phyloP scores from a whole-genome alignment of 2,797 vertebrate species.

The Hypotaenidia okinawae region DNA sequence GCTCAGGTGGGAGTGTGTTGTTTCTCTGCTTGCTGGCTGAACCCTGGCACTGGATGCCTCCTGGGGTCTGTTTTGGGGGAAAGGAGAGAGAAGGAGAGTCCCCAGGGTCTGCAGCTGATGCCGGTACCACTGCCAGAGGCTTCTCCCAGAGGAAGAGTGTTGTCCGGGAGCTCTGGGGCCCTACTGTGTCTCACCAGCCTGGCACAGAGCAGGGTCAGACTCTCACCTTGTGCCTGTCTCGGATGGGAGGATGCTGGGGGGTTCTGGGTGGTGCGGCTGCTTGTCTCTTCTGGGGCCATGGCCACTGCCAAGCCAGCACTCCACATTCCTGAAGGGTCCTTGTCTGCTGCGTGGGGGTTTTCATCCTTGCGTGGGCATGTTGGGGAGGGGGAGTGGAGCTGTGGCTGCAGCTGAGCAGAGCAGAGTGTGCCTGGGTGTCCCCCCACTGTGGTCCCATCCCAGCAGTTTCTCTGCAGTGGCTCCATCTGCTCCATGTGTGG shows the following conservation, averaged over 20 bases:
- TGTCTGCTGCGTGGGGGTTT: fast-evolving
- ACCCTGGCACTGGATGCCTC: not conserved
- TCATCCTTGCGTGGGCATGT: fast-evolving
- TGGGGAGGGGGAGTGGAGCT: not conserved
- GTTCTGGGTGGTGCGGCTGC: not conserved
- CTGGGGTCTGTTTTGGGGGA: not conserved
- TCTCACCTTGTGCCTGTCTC: fast-evolving
- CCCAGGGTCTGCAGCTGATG: not conserved
- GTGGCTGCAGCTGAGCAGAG: not conserved
- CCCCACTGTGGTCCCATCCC: not conserved
- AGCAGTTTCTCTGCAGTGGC: too few relatives aligned
- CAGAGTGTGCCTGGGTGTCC: fast-evolving
- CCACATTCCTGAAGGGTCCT: not conserved
- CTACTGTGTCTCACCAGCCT: too few relatives aligned
- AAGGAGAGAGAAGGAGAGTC: not conserved
- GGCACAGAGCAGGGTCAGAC: not conserved
- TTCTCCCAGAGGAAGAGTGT: not conserved
- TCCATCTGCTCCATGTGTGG: too few relatives aligned
- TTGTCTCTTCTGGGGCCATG: not conserved
- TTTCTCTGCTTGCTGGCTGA: not conserved
- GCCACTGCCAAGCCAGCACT: fast-evolving
- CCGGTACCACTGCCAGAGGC: not conserved
- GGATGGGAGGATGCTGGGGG: not conserved
- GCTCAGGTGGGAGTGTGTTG: fast-evolving
- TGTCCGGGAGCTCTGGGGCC: not conserved